A percentile compares a stretch with the other conserved stretches of the same genome.
phyloP scores from a whole-genome alignment of 1,140 invertebrate species.

The Trachymyrmex cornetzi region DNA sequence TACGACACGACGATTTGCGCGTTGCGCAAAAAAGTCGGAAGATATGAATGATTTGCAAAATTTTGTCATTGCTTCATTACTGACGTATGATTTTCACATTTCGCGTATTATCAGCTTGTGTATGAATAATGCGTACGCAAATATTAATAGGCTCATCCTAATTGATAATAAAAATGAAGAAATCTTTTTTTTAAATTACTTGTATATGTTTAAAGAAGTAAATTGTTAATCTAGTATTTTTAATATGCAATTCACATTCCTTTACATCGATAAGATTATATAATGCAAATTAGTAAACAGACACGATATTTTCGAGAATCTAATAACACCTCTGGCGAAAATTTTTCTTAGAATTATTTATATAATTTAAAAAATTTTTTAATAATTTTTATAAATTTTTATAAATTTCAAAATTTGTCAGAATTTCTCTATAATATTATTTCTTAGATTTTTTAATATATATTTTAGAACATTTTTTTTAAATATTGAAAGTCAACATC shows the following conservation, averaged over 20 bases:
- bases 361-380: no score
- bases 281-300: background rate
- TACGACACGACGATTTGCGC: slow-evolving; percentile 11
- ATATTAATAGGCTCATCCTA: background rate
- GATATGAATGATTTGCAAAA: background rate
- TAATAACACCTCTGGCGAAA: no score
- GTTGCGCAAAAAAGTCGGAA: background rate
- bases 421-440: no score
- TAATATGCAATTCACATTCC: background rate
- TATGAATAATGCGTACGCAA: background rate
- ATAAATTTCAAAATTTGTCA: no score
- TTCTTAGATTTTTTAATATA: no score
- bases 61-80: background rate
- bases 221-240: background rate
- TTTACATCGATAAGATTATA: background rate
- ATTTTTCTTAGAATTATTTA: no score
- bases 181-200: background rate
- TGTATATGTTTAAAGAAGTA: background rate
- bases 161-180: background rate
- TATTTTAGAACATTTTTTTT: no score
- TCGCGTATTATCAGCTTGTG: background rate
- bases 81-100: background rate
- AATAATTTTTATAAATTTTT: no score
- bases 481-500: no score
- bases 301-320: background rate